These are phyloP conservation scores for Panurus biarmicus DNA, from an alignment of 2,113 vertebrate species.

Conservation along the genomic window DNA sequence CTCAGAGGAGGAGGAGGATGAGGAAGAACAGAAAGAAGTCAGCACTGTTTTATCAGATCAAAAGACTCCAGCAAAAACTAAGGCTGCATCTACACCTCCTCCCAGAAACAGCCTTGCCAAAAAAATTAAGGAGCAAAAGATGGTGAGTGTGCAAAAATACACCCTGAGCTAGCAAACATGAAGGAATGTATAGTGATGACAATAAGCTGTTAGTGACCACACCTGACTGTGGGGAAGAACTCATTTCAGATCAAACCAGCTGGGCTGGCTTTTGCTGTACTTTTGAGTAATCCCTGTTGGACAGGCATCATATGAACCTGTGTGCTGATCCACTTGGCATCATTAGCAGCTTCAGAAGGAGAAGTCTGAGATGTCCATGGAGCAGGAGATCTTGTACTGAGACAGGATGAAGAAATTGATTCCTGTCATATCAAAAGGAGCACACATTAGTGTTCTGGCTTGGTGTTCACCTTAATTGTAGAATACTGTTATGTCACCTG, in stretches of 20 bases:
- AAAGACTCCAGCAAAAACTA: slow-evolving; percentile 64
- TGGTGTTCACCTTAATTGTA: neutral
- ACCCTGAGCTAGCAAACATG: neutral
- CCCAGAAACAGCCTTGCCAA: slow-evolving; percentile 73
- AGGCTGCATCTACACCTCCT: slow-evolving; percentile 22
- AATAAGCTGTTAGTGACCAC: neutral
- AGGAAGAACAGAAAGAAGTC: slow-evolving; percentile 34
- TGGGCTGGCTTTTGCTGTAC: neutral
- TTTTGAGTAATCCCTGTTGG: neutral
- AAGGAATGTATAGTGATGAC: neutral
- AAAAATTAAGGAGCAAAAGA: slow-evolving; percentile 67
- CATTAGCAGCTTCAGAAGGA: neutral
- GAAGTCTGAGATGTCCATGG: neutral
- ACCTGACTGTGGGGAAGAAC: neutral
- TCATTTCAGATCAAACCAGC: neutral
- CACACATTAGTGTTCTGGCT: neutral
- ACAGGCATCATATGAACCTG: neutral
- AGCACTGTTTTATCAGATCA: neutral
- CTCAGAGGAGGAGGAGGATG: slow-evolving; percentile 75
- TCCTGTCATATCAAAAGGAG: neutral
- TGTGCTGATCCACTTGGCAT: neutral
- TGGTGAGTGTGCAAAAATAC: slow-evolving; percentile 50
- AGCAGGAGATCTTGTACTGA: neutral
- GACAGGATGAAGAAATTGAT: neutral
- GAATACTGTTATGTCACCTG: neutral